A percentile compares a stretch with the other conserved stretches of the same genome.
These are phyloP conservation scores for Phycodurus eques DNA, from an alignment of 2,113 vertebrate genomes.

Conservation along the genomic window DNA sequence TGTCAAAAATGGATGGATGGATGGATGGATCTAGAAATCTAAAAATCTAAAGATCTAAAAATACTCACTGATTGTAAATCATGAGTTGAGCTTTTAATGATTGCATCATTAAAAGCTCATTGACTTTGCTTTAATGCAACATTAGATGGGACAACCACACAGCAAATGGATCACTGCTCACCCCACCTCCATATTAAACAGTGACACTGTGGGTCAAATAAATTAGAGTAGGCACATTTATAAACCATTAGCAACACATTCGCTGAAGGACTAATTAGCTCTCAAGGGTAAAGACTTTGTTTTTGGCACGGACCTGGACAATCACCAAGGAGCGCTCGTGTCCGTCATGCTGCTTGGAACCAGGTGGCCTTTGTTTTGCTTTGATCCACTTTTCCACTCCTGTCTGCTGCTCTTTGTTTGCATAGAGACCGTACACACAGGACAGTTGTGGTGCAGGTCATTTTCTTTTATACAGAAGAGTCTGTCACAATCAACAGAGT, in stretches of 20 bases:
- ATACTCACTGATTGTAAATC: not conserved
- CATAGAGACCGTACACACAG: conserved; percentile 50
- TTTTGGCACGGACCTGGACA: conserved; percentile 47
- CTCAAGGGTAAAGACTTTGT: conserved; percentile 41
- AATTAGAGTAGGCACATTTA: conserved; percentile 26
- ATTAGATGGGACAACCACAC: not conserved
- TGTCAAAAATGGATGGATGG: too few species aligned
- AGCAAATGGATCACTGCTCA: not conserved
- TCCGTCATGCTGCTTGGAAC: conserved; percentile 45
- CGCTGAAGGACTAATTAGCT: conserved; percentile 51
- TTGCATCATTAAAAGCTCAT: not conserved
- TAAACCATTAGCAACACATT: conserved; percentile 57
- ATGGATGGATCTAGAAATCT: too few species aligned
- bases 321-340: conserved; percentile 25
- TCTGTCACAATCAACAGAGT: conserved; percentile 23
- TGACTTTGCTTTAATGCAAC: not conserved
- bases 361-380: conserved; percentile 67
- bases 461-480: conserved; percentile 52
- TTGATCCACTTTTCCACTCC: conserved; percentile 50
- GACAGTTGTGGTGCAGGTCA: conserved; percentile 74
- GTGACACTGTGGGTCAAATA: conserved; percentile 22
- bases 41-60: not conserved
- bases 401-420: conserved; percentile 61
- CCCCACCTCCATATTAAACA: not conserved
- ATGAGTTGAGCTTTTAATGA: not conserved